phyloP scores from a whole-genome alignment of 2,113 vertebrate genomes.

The Apodemus speciosus region DNA sequence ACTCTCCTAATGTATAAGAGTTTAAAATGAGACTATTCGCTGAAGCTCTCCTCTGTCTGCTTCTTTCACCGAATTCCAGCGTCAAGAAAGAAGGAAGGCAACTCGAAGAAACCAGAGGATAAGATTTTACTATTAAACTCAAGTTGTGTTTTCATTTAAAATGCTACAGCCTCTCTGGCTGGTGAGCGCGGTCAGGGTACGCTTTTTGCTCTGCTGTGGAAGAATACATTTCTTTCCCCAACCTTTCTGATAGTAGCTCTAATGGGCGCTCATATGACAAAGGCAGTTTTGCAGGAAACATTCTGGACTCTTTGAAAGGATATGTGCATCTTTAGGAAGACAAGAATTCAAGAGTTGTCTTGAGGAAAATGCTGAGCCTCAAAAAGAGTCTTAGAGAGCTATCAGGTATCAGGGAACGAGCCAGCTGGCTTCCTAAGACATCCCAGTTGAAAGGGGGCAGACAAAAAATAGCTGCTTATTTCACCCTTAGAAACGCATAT shows the following conservation, averaged over 20 bases:
- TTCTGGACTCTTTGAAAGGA: slow-evolving; percentile 40
- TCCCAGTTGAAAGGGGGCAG: neutral
- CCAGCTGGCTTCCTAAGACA: slow-evolving; percentile 53
- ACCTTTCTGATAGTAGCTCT: neutral
- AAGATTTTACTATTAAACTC: slow-evolving; percentile 2
- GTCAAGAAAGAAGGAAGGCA: neutral
- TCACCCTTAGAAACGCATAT: slow-evolving; percentile 37
- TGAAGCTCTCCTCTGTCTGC: neutral
- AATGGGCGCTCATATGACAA: slow-evolving; percentile 40
- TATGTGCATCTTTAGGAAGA: slow-evolving; percentile 48
- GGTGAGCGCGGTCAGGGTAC: neutral
- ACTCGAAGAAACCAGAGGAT: slow-evolving; percentile 9
- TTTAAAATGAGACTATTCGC: neutral
- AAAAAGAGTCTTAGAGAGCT: slow-evolving; percentile 39
- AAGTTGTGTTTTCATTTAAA: slow-evolving; percentile 41
- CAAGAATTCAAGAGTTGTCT: slow-evolving; percentile 52
- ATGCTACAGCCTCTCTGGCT: neutral
- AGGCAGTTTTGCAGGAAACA: slow-evolving; percentile 47
- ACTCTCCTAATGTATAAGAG: neutral
- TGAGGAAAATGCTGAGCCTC: slow-evolving; percentile 62
- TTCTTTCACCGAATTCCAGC: slow-evolving; percentile 31
- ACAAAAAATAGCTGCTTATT: neutral
- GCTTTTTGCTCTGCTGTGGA: neutral
- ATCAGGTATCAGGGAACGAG: slow-evolving; percentile 60
- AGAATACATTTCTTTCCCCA: neutral